Evolutionary conservation across 2,113 vertebrate genomes (phyloP).

Genomic region (Solea senegalensis): DNA sequence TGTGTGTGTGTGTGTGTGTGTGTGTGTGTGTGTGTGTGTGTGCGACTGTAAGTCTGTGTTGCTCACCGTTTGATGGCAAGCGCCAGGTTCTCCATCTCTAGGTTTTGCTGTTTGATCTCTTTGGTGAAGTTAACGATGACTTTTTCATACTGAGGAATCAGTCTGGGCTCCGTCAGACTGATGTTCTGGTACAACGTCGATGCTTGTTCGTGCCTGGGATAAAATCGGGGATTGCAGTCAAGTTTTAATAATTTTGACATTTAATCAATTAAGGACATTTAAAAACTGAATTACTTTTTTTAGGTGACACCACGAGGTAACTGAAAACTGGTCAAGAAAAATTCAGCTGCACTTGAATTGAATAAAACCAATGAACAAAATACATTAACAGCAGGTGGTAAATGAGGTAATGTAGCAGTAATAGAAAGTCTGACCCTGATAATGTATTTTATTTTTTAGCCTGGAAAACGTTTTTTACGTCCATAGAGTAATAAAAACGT

Average conservation of each 20-base stretch:
- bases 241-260: not conserved
- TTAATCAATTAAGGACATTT: too few species aligned
- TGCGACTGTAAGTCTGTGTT: not conserved
- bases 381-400: too few species aligned
- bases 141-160: slow-evolving; percentile 90
- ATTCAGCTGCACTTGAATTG: too few species aligned
- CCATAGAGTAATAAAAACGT: too few species aligned
- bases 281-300: too few species aligned
- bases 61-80: slow-evolving; percentile 91
- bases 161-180: slow-evolving; percentile 88
- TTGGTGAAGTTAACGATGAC: slow-evolving; percentile 90
- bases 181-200: slow-evolving; percentile 93
- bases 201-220: slow-evolving; percentile 87
- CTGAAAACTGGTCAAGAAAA: too few species aligned
- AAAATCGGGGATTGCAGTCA: slow-evolving; percentile 14
- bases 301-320: too few species aligned
- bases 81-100: slow-evolving; percentile 94
- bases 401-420: too few species aligned
- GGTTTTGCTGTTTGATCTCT: slow-evolving; percentile 92
- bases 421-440: too few species aligned
- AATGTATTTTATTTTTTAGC: too few species aligned
- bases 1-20: not conserved
- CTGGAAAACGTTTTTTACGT: too few species aligned
- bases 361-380: too few species aligned
- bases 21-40: not conserved